Conservation (phyloP, 2,797 vertebrate species). For the Myotis planiceps region DNA sequence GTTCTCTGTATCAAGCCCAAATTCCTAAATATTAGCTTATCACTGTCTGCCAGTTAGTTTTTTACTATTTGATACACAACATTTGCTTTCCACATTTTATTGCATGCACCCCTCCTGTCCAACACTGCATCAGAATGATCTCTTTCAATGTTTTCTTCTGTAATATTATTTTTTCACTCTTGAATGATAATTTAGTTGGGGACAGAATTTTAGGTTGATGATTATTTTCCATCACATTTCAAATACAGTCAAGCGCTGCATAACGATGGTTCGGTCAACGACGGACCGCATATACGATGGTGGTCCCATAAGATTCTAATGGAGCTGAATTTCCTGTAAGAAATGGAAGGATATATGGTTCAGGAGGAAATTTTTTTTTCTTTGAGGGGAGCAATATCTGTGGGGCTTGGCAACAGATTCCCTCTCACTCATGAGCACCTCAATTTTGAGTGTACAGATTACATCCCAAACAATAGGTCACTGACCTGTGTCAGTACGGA, state of each 20-base stretch:
- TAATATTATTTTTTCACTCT: neutral
- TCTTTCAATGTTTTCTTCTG: neutral
- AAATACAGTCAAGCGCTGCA: neutral
- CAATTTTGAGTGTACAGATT: neutral
- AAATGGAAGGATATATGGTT: neutral
- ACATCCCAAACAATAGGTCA: neutral
- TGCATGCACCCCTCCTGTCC: neutral
- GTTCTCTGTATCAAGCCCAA: neutral
- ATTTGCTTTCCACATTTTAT: neutral
- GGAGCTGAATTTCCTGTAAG: constrained; percentile 4
- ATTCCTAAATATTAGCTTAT: neutral
- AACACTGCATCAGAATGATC: neutral
- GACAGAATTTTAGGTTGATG: neutral
- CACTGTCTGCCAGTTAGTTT: neutral
- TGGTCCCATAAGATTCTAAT: neutral
- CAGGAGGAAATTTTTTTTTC: neutral
- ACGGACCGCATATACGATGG: neutral
- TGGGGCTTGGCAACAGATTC: neutral
- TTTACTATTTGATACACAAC: neutral
- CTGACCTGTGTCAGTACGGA: neutral
- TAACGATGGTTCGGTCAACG: neutral
- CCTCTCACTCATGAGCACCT: neutral
- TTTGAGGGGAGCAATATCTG: neutral
- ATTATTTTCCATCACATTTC: neutral
- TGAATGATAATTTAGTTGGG: neutral